Conservation (phyloP, 2,797 vertebrate species). For the Trachops cirrhosus region DNA sequence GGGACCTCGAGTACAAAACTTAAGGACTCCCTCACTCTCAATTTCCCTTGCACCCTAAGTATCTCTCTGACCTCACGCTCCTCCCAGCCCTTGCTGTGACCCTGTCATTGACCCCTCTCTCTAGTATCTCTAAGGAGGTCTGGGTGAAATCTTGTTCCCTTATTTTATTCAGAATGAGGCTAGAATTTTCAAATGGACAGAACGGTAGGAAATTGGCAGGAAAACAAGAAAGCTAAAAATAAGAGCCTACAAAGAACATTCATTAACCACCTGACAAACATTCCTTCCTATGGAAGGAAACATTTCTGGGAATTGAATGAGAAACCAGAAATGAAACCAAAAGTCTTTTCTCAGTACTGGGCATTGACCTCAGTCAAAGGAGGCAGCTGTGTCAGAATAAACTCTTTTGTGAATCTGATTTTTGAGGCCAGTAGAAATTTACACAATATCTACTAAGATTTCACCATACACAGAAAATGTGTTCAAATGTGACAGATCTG, state of each 20-base stretch:
- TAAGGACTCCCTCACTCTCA: background rate
- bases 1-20: background rate
- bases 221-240: background rate
- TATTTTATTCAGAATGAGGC: background rate
- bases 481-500: background rate
- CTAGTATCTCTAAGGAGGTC: background rate
- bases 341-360: background rate
- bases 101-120: background rate
- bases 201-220: background rate
- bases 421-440: background rate
- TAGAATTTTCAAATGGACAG: no score
- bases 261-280: no score
- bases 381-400: background rate
- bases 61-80: background rate
- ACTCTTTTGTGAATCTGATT: background rate
- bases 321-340: background rate
- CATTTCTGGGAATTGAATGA: background rate
- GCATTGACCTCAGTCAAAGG: rapidly evolving
- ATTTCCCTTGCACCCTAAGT: background rate
- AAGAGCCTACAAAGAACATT: background rate
- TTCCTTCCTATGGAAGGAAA: background rate
- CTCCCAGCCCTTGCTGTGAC: background rate
- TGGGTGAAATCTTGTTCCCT: background rate
- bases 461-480: background rate
- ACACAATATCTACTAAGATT: background rate